Conservation (phyloP, 64 coral and sea anemone species). For the Dendrophyllia cribrosa region DNA sequence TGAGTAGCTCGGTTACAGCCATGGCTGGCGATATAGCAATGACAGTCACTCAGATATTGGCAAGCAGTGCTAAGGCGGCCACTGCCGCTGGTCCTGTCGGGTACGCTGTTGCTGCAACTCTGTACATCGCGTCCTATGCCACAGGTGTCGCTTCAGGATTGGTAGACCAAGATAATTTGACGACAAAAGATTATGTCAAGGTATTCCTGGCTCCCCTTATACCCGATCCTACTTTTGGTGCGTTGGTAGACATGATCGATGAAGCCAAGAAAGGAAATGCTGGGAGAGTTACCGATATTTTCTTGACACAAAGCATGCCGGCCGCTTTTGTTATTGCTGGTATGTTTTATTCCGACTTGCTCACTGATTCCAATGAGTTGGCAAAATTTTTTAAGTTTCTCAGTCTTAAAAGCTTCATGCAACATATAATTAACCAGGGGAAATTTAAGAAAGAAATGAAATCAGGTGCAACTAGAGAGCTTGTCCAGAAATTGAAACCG, state of each 20-base stretch:
- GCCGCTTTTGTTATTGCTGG: too few species aligned
- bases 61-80: constrained; percentile 3
- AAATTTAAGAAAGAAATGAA: too few species aligned
- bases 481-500: too few species aligned
- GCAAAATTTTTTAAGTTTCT: too few species aligned
- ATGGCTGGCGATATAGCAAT: constrained; percentile 36
- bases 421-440: too few species aligned
- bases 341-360: too few species aligned
- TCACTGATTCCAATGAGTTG: too few species aligned
- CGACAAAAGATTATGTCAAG: constrained; percentile 58
- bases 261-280: constrained; percentile 39
- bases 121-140: constrained; percentile 36
- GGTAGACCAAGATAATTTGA: constrained; percentile 11
- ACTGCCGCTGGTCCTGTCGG: constrained; percentile 33
- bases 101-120: constrained; percentile 26
- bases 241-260: constrained; percentile 33
- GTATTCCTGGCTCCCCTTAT: constrained; percentile 37
- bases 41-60: constrained; percentile 9
- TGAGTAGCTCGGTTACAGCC: constrained; percentile 34
- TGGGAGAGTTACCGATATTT: background rate
- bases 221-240: constrained; percentile 22
- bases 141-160: constrained; percentile 36
- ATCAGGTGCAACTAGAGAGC: too few species aligned
- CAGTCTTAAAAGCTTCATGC: too few species aligned
- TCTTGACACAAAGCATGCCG: background rate